Percentiles rank a stretch among this genome's conserved stretches.
Conservation (phyloP, 2,797 vertebrate species). For the Pteronotus mesoamericanus region DNA sequence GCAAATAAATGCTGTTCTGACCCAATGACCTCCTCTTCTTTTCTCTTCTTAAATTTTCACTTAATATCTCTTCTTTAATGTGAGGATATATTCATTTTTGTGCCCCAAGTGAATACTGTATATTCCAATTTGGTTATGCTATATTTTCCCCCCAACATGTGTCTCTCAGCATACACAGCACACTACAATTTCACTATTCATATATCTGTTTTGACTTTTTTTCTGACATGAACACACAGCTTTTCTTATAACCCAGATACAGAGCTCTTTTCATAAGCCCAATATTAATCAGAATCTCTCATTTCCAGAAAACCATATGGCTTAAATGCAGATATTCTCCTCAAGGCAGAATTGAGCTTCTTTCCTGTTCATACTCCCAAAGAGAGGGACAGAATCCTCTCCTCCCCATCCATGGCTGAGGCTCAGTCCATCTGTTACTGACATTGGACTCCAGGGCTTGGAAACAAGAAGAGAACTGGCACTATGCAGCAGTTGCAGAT, state of each 20-base stretch:
- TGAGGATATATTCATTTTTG: neutral
- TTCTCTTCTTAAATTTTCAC: neutral
- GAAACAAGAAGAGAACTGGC: conserved; percentile 59
- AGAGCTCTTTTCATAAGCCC: conserved; percentile 34
- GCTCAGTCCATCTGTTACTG: conserved; percentile 71
- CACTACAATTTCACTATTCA: neutral
- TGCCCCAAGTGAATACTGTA: neutral
- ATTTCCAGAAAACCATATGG: conserved; percentile 70
- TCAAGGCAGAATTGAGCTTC: conserved; percentile 59
- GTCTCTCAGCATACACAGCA: neutral
- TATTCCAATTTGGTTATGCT: neutral
- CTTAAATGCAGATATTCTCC: conserved; percentile 51
- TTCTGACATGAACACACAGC: conserved; percentile 1
- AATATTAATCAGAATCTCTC: conserved; percentile 52
- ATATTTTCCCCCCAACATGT: neutral
- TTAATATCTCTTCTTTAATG: neutral
- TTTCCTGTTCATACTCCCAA: conserved; percentile 53
- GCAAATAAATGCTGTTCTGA: conserved; percentile 12
- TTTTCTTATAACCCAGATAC: conserved; percentile 68
- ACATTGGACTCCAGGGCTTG: conserved; percentile 58
- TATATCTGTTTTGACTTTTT: conserved; percentile 2
- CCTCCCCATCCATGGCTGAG: conserved; percentile 53
- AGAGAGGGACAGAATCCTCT: conserved; percentile 60
- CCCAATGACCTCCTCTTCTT: neutral
- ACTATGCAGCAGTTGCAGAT: conserved; percentile 20